A percentile compares a stretch with the other conserved stretches of the same genome.
phyloP scores from a whole-genome alignment of 2,113 vertebrate genomes.

The Salvelinus fontinalis region DNA sequence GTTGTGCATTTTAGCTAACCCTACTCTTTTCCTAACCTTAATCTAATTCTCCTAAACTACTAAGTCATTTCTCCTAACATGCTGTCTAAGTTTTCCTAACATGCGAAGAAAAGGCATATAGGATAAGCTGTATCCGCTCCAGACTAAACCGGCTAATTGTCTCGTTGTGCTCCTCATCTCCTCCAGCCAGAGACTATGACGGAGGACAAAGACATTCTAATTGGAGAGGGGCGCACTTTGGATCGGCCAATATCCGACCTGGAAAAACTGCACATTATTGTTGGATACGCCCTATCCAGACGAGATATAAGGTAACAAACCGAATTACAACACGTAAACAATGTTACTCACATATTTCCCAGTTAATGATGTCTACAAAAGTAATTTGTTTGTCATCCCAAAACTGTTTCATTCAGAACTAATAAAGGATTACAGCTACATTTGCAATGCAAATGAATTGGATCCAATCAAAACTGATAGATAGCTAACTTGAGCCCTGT shows the following conservation, averaged over 20 bases:
- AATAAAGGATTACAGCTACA: no score
- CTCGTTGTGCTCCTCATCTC: neutral
- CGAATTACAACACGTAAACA: neutral
- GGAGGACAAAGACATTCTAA: constrained; percentile 71
- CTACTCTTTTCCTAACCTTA: no score
- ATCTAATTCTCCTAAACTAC: no score
- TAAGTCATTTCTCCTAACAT: no score
- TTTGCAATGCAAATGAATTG: no score
- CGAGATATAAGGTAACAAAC: constrained; percentile 80
- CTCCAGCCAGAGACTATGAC: constrained; percentile 52
- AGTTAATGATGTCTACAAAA: neutral
- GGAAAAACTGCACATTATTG: constrained; percentile 92
- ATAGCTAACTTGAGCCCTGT: neutral
- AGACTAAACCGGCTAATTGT: neutral
- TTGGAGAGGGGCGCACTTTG: constrained; percentile 74
- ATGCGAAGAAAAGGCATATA: no score
- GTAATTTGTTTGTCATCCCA: neutral
- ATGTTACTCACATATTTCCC: no score
- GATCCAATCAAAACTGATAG: no score
- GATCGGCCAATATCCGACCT: constrained; percentile 83
- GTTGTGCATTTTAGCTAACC: neutral
- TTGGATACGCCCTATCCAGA: constrained; percentile 81
- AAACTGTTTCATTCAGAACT: neutral
- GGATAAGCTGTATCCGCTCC: neutral
- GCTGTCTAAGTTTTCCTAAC: no score